Percentiles rank a stretch among this genome's conserved stretches.
phyloP scores from a whole-genome alignment of 2,888 invertebrate genomes.

The Hermaeophaga mercurialis region DNA sequence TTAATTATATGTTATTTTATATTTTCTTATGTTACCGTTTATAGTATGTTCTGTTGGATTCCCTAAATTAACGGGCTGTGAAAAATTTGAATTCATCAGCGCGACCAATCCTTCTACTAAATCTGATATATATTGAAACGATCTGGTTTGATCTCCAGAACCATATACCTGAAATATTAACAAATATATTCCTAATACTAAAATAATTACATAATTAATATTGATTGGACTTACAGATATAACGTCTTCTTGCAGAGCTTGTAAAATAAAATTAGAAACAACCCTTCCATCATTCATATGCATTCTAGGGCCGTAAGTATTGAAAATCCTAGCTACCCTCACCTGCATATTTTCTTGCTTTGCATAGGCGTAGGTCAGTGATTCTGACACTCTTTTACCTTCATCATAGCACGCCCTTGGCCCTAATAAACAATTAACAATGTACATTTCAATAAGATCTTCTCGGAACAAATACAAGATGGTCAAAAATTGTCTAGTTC shows the following conservation, averaged over 20 bases:
- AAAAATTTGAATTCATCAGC: conserved; percentile 93
- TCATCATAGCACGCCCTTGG: conserved; percentile 98
- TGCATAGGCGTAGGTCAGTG: conserved; percentile 93
- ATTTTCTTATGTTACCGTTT: conserved; percentile 64
- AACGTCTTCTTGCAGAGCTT: conserved; percentile 91
- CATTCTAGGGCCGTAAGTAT: conserved; percentile 99
- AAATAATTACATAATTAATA: too few species aligned
- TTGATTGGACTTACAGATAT: conserved; percentile 88
- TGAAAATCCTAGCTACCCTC: conserved; percentile 96
- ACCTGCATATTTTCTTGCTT: conserved; percentile 96
- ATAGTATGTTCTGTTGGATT: conserved; percentile 99
- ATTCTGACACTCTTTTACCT: conserved; percentile 98
- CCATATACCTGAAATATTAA: conserved; percentile 71
- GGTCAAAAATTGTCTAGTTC: too few species aligned
- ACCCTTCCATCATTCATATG: conserved; percentile 98
- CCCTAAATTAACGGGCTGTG: conserved; percentile 92
- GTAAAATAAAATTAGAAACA: conserved; percentile 97
- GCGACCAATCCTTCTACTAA: conserved; percentile 91
- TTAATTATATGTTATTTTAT: too few species aligned
- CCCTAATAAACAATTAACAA: conserved; percentile 62
- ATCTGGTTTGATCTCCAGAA: conserved; percentile 88
- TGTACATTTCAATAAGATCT: too few species aligned
- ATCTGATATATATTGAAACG: conserved; percentile 98
- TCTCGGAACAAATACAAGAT: too few species aligned
- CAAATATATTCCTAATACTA: not conserved